Conservation (phyloP, 2,113 vertebrate genomes). For the Erythrocercus mccallii region DNA sequence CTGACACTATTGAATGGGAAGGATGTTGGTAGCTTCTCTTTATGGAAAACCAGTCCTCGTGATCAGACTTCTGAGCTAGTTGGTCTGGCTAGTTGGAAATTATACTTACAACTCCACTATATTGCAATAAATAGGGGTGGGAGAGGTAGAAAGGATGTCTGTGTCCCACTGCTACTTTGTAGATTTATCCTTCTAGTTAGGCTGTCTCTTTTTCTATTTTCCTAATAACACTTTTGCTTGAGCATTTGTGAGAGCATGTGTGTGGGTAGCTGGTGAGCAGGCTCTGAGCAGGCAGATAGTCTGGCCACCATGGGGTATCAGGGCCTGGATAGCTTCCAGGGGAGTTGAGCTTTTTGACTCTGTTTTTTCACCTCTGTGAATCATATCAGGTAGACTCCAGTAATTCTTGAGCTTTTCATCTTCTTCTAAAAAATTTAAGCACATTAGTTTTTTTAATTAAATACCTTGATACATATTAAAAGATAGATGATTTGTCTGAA, state of each 20-base stretch:
- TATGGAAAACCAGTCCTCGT: background rate
- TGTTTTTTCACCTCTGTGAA: background rate
- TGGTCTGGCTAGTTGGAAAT: background rate
- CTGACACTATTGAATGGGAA: background rate
- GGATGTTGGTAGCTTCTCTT: background rate
- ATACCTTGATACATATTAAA: background rate
- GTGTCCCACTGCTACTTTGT: background rate
- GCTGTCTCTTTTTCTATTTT: background rate
- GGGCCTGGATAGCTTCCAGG: background rate
- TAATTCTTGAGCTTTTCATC: background rate
- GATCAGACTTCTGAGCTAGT: background rate
- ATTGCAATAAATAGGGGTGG: background rate
- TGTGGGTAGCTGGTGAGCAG: background rate
- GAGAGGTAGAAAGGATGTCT: background rate
- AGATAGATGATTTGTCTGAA: background rate
- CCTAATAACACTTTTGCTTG: background rate
- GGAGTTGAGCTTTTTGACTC: background rate
- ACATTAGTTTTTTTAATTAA: background rate
- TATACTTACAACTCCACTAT: background rate
- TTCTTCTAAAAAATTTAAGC: background rate
- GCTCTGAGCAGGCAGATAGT: background rate
- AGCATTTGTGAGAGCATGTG: rapidly evolving
- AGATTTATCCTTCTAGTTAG: background rate
- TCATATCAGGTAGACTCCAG: background rate
- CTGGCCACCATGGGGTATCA: rapidly evolving